Evolutionary conservation across 1,140 invertebrate species (phyloP), one percentile per base, ranked within the genome.

Genomic region (Venturia canescens): DNA sequence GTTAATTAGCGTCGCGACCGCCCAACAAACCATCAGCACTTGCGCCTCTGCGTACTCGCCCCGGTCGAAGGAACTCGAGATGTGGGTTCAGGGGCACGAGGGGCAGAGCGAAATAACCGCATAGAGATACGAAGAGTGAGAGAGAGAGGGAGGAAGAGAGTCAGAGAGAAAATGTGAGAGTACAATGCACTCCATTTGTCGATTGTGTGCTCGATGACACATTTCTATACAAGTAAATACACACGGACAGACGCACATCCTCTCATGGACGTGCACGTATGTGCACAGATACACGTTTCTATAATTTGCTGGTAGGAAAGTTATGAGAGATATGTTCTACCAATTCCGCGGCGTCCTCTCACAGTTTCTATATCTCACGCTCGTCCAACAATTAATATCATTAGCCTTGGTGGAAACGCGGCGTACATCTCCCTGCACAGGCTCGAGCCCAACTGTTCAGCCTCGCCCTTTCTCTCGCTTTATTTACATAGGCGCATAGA

Each of bases 1-100:
- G 44, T 74, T 74, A 74, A 74, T 74, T 74, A 74, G 71, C 44
- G 71, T 74, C 71, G 71, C 71, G 48, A 57, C 71, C 71, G 71
- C 13, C 44, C 71, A 74, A 74, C 71, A 74, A 74, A 74, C 71
- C 44, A 74, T 53, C 71, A 29, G 48, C 71, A 74, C 71, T 74
- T 57, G 48, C 23, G 44, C 23, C 13, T 27, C 11, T 18, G 44
- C 48, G 11, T 63, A 23, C 60, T 63, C 23, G n/a, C n/a, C 23
- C n/a, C n/a, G 50, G 50, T 53, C 16, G 11, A 63, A 63, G 60
- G 21, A 63, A 23, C 23, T n/a, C 60, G n/a, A 63, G n/a, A 26
- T 13, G 60, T 15, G 23, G 21, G 60, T 53, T 53, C 50, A 53
- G 50, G 50, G 50, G 50, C 50, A 53, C 18, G 50, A 53, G 50